A percentile compares a stretch with the other conserved stretches of the same genome.
These are phyloP conservation scores for Aphelenchoides bicaudatus DNA, from an alignment of 2,888 invertebrate genomes.

Conservation along the genomic window DNA sequence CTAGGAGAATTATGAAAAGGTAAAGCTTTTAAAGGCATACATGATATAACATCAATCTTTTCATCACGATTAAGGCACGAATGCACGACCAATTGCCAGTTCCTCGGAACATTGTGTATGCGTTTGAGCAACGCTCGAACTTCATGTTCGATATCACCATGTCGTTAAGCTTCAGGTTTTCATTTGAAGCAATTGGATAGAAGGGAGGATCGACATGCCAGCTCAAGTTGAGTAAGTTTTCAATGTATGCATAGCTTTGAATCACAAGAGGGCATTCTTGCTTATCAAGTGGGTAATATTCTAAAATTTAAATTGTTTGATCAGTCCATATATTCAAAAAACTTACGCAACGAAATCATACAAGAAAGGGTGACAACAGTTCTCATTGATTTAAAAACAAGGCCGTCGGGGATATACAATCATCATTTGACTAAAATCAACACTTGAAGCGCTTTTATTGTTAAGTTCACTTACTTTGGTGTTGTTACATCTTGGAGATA, in stretches of 20 bases:
- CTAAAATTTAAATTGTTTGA: slow-evolving; percentile 1
- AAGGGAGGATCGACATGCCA: slow-evolving; percentile 54
- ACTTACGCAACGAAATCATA: slow-evolving; percentile 38
- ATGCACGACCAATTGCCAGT: slow-evolving; percentile 56
- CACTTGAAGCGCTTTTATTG: background rate
- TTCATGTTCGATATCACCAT: slow-evolving; percentile 51
- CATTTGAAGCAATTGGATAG: slow-evolving; percentile 55
- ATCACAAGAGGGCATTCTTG: slow-evolving; percentile 52
- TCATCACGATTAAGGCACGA: slow-evolving; percentile 55
- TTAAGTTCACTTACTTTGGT: slow-evolving; percentile 39
- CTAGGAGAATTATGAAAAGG: too few relatives aligned
- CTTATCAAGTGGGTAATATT: slow-evolving; percentile 25
- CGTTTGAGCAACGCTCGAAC: slow-evolving; percentile 45
- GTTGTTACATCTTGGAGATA: slow-evolving; percentile 52
- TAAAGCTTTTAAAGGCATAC: too few relatives aligned
- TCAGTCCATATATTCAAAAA: background rate
- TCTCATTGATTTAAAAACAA: slow-evolving; percentile 59
- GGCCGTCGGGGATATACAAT: slow-evolving; percentile 59
- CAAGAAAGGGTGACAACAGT: slow-evolving; percentile 59
- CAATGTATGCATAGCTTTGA: slow-evolving; percentile 57
- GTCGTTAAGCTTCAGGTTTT: slow-evolving; percentile 56
- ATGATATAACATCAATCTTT: slow-evolving; percentile 54
- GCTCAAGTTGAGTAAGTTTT: slow-evolving; percentile 54
- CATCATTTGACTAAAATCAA: slow-evolving; percentile 12
- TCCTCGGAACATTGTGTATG: slow-evolving; percentile 60